Base-by-base conservation (phyloP, 2,113 vertebrate species). In the Phocoena phocoena region DNA sequence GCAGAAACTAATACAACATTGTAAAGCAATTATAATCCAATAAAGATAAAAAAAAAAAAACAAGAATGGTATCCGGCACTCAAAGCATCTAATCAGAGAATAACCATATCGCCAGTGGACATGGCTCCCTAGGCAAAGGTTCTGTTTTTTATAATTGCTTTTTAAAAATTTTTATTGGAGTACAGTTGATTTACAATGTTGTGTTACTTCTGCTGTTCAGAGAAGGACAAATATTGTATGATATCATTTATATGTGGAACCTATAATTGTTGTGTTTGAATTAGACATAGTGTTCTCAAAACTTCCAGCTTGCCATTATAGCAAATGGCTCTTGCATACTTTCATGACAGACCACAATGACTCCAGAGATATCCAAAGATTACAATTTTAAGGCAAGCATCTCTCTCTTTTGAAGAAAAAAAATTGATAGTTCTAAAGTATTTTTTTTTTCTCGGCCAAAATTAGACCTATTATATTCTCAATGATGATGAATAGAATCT, bases 401-500 rank as follows among this genome's bases (percentile, higher is more conserved):
- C 9, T 90, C 7, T 67, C 79, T 71, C n/a, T 93, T 94, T 94
- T 91, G 18, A 68, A 93, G 53, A 71, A 88, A 94, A 88, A 93
- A 77, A 47, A 25, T 33, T 65, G 47, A 28, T 62, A 88, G 89
- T 63, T 83, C 44, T 50, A 47, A 92, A 96, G 33, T 84, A 63
- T 84, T 88, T 93, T 33, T 71, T 58, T 89, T 81, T 67, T 50
- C 26, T 95, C 73, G 33, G 47, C 5, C 68, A 88, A 95, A 77
- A 81, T 38, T 58, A 93, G 13, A 79, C 2, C 25, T 77, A 33
- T 65, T 82, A 31, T 79, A 44, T 87, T 95, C 95, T 65, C 93
- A 95, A 67, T 62, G 96, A 73, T 81, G 95, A 96, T 17, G 47
- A 28, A 90, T 1, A 89, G 20, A 95, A 97, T 77, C 58, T 91